Base-by-base conservation (phyloP, 1,140 invertebrate species). In the Bombyx mandarina region DNA sequence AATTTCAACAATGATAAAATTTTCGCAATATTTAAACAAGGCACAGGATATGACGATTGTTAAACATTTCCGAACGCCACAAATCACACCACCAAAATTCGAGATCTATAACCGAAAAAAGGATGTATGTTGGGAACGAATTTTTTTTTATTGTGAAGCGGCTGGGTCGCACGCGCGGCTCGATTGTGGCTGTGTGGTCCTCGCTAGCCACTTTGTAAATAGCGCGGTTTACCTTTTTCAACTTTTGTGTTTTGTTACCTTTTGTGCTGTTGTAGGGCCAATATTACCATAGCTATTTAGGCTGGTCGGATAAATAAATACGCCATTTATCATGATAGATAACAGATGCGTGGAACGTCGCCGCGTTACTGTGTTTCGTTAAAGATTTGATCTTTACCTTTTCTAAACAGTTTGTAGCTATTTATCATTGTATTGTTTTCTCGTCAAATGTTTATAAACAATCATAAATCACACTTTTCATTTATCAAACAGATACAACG, bases 211-310 rank as follows among this genome's bases (percentile, higher is more conserved):
- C 84, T 87, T 87, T 87, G 84, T 87, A 87, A 87, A 87, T 87
- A 87, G 84, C 82, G 84, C 84, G 84, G 82, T 87, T 87, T 87
- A 83, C 82, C 84, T 87, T 87, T 87, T 87, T 87, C 84, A 83
- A 87, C 84, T 87, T 87, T 86, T 87, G 82, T 87, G 84, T 87
- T 87, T 87, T 87, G 84, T 87, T 87, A 87, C 84, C 84, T 87
- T 87, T 87, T 87, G 84, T 86, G 81, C 81, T 80, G 78, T 87
- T 86, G 81, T 87, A 87, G 77, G 76, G 75, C 79, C 84, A 87
- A 87, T 87, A 87, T 86, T 87, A 87, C 84, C 82, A 85, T 83
- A 87, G 84, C 84, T 84, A 87, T 87, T 87, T 87, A 87, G 77
- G 82, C 75, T 81, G 81, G 79, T 83, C 79, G 78, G 79, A 87